These are phyloP conservation scores for Hemiscyllium ocellatum DNA, from an alignment of 2,113 vertebrate genomes.

Conservation along the genomic window DNA sequence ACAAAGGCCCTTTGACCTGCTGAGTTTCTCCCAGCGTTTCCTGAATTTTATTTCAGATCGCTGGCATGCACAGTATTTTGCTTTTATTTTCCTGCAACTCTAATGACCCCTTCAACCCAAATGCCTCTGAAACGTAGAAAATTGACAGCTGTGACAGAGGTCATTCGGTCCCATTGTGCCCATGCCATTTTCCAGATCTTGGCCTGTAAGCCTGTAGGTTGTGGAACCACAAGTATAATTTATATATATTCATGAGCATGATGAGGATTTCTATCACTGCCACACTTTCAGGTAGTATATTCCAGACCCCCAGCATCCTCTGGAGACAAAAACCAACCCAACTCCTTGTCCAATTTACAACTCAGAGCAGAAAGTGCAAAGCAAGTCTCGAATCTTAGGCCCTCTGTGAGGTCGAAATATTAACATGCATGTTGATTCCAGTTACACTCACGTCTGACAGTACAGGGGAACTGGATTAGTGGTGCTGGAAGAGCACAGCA, in stretches of 20 bases:
- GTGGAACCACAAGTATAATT: not conserved
- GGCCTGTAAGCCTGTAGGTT: not conserved
- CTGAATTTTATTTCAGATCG: no score
- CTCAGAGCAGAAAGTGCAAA: not conserved
- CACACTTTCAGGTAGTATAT: not conserved
- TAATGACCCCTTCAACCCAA: not conserved
- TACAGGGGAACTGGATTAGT: not conserved
- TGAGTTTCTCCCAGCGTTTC: no score
- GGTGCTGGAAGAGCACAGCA: no score
- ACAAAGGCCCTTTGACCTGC: no score
- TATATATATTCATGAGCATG: not conserved
- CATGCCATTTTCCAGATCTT: not conserved
- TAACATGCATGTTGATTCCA: not conserved
- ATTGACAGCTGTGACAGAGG: not conserved
- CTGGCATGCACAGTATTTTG: no score
- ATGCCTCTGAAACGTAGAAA: not conserved
- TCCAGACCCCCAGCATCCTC: not conserved
- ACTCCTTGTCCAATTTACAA: not conserved
- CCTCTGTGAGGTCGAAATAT: not conserved
- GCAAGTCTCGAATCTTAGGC: not conserved
- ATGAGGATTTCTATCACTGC: not conserved
- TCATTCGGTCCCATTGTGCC: not conserved
- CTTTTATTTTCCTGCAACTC: not conserved
- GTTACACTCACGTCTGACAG: not conserved
- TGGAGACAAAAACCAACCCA: not conserved